Conservation (phyloP, 2,888 invertebrate species). For the Lepidochrysops patricia region DNA sequence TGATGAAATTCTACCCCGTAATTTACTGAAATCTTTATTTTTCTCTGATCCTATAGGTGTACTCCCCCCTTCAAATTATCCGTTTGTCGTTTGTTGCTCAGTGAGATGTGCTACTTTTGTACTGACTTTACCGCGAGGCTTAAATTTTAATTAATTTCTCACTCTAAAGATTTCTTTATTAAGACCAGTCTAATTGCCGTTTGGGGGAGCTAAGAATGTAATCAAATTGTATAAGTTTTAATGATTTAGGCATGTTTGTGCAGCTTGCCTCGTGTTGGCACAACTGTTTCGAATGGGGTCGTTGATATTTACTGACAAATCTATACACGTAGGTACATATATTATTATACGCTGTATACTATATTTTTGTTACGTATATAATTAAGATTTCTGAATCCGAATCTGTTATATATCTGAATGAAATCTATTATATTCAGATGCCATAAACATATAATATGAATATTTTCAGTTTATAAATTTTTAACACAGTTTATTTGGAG, state of each 20-base stretch:
- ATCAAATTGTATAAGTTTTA: conserved; percentile 37
- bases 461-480: no score
- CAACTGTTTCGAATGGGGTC: not conserved
- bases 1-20: not conserved
- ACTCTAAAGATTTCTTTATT: conserved; percentile 59
- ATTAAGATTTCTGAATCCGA: no score
- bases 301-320: not conserved
- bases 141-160: conserved; percentile 71
- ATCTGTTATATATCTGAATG: no score
- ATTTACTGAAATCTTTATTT: not conserved
- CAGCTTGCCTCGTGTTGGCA: not conserved
- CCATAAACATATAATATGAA: no score
- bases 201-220: conserved; percentile 36
- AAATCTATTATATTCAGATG: no score
- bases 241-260: conserved; percentile 21
- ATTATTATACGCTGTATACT: no score
- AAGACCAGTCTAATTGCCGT: conserved; percentile 54
- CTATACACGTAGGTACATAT: conserved; percentile 17
- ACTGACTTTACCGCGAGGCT: conserved; percentile 50
- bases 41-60: not conserved
- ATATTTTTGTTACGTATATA: not conserved
- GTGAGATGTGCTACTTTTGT: conserved; percentile 62
- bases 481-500: no score
- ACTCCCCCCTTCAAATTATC: conserved; percentile 51
- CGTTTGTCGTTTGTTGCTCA: conserved; percentile 65